phyloP scores from a whole-genome alignment of 2,797 vertebrate genomes.

The Tolypeutes matacus region DNA sequence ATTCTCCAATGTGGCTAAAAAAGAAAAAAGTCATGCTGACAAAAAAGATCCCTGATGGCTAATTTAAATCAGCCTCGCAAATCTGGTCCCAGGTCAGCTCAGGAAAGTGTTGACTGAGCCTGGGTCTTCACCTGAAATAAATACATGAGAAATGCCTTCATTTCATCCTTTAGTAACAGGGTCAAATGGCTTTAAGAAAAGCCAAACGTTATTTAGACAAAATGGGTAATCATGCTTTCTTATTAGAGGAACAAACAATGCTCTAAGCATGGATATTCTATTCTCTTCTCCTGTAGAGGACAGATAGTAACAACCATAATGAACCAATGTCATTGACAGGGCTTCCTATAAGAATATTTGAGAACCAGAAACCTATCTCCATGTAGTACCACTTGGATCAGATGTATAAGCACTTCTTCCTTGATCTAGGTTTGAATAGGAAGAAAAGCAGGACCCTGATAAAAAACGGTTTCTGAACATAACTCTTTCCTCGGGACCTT shows the following conservation, averaged over 20 bases:
- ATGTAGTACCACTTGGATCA: not conserved
- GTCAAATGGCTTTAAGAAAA: conserved; percentile 61
- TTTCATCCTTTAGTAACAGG: conserved; percentile 51
- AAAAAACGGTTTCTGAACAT: not conserved
- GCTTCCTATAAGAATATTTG: not conserved
- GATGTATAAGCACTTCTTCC: not conserved
- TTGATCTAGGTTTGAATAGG: not conserved
- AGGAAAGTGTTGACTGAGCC: conserved; percentile 63
- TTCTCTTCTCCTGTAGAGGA: not conserved
- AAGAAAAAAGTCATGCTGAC: not conserved
- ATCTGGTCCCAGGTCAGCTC: not conserved
- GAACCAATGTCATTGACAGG: conserved; percentile 8
- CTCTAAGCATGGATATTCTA: not conserved
- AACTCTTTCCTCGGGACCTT: not conserved
- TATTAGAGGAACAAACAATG: not conserved
- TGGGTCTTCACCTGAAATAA: conserved; percentile 49
- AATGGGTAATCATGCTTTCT: conserved; percentile 26
- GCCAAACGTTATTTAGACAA: conserved; percentile 63
- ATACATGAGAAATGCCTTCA: conserved; percentile 42
- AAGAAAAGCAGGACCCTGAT: not conserved
- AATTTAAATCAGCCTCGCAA: not conserved
- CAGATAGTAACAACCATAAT: not conserved
- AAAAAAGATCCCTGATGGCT: not conserved
- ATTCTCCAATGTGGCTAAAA: not conserved
- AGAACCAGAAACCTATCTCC: conserved; percentile 24